A percentile compares a stretch with the other conserved stretches of the same genome.
phyloP scores from a whole-genome alignment of 1,140 invertebrate species.

The Pinna nobilis region DNA sequence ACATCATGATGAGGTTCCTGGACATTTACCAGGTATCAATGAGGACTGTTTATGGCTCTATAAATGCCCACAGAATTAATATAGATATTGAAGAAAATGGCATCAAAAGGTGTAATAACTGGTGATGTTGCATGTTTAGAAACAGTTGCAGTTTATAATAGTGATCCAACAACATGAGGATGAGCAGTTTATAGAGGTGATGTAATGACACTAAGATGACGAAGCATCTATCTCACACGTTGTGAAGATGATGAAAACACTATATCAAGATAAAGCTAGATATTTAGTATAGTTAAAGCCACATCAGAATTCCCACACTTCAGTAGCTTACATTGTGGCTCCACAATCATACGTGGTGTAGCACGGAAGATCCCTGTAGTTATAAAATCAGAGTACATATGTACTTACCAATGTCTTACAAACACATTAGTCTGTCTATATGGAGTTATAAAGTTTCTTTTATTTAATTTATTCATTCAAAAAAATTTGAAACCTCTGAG shows the following conservation, averaged over 20 bases:
- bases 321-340: constrained; percentile 36
- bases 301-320: constrained; percentile 6
- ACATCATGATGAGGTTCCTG: too few species aligned
- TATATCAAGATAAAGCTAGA: background rate
- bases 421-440: background rate
- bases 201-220: too few species aligned
- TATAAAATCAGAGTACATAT: background rate
- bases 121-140: too few species aligned
- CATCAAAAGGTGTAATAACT: too few species aligned
- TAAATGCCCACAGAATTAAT: too few species aligned
- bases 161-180: too few species aligned
- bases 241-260: background rate
- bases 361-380: constrained; percentile 39
- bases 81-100: too few species aligned
- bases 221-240: too few species aligned
- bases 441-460: background rate
- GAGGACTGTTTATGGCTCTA: too few species aligned
- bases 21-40: too few species aligned
- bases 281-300: constrained; percentile 18
- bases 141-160: too few species aligned
- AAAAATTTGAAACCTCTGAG: background rate
- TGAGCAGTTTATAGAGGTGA: too few species aligned
- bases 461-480: background rate
- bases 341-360: constrained; percentile 38
- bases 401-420: background rate